Evolutionary conservation across 2,888 invertebrate genomes (phyloP).

Genomic region (Vandiemenella viatica): DNA sequence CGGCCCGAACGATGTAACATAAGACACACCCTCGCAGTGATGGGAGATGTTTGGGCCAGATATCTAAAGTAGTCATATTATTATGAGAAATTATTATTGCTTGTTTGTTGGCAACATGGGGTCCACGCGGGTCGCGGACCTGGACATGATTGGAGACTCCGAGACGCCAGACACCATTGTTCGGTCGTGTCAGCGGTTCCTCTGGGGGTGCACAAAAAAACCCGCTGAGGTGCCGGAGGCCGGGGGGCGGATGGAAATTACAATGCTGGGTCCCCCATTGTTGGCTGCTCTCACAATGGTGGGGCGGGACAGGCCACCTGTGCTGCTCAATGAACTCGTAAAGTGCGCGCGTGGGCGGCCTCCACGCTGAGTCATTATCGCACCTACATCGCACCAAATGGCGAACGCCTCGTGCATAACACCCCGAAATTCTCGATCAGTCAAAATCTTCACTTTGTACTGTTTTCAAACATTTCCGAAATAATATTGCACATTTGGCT

Average conservation of each 20-base stretch:
- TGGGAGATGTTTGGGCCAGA: background rate
- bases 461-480: no score
- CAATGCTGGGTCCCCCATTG: background rate
- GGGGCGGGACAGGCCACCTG: background rate
- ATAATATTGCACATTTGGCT: no score
- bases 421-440: no score
- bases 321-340: background rate
- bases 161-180: background rate
- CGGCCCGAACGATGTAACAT: background rate
- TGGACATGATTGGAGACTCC: no score
- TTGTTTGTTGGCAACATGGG: background rate
- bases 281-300: background rate
- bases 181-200: background rate
- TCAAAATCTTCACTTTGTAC: no score
- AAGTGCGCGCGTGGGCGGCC: background rate
- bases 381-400: no score
- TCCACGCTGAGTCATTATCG: no score
- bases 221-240: background rate
- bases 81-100: conserved; percentile 3
- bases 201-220: background rate
- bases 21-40: background rate
- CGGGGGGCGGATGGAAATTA: background rate
- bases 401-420: no score
- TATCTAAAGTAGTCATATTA: conserved; percentile 1
- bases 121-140: background rate